Evolutionary conservation across 2,888 invertebrate species (phyloP), one percentile per base, ranked within the genome.

Genomic region (Ganaspis brasiliensis): DNA sequence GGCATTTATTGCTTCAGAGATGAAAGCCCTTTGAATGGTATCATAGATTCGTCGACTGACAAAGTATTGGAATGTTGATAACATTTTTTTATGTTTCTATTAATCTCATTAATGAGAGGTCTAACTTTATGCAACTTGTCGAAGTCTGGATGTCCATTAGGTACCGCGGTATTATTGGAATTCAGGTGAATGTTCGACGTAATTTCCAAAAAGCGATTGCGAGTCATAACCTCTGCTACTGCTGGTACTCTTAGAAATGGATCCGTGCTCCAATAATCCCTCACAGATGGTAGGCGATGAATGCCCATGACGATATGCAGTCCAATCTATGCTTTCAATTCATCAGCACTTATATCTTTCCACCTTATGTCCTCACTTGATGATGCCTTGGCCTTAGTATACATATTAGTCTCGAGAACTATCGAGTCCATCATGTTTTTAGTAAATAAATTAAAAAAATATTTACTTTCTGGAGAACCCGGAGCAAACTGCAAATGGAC

Each of bases 361-460:
- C n/a, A 72, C 52, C 37, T 59, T 24, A 4, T 55, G 40, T 12
- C 72, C 55, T 63, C 35, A 35, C 35, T 35, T 35, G 35, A 35
- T 35, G 35, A 35, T 35, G 35, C 35, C 35, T 72, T 72, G 45
- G 31, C 52, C 8, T 19, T 14, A 37, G 77, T 77, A 75, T 79
- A 79, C 56, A 71, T 77, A 71, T 79, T 79, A 35, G 77, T 77
- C 59, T 79, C 79, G 61, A 31, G n/a, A 35, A 79, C 73, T 56
- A 79, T 72, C 21, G 5, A 26, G 8, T 70, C 56, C 35, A 35
- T 35, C 5, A 35, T 35, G 35, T 55, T 55, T 55, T 55, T 55
- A 55, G 55, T 55, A 55, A 55, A 55, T 55, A 55, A 55, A 55
- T 55, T 55, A 6, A 55, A 55, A 55, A 55, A 55, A 55, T 55